phyloP scores from a whole-genome alignment of 35 echinoderm and acorn worm genomes.

The Holothuria glaberrima region DNA sequence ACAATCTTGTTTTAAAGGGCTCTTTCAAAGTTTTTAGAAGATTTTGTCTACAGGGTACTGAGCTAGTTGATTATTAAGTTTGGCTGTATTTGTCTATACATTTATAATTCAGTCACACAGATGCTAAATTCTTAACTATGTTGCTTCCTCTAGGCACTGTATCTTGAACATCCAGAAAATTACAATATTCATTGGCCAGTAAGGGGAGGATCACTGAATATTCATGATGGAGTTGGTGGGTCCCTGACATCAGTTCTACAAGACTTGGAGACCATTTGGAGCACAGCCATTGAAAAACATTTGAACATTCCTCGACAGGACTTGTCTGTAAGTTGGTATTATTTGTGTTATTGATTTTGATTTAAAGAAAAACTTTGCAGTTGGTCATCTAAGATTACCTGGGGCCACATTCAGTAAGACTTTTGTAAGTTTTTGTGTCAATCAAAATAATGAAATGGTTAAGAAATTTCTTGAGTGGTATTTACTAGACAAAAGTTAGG shows the following conservation, averaged over 20 bases:
- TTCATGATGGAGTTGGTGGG: conserved; percentile 79
- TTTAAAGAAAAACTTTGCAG: not conserved
- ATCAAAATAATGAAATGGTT: too few relatives aligned
- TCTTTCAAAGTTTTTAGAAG: too few relatives aligned
- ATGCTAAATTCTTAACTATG: not conserved
- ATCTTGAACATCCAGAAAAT: conserved; percentile 63
- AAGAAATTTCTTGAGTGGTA: too few relatives aligned
- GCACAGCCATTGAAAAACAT: conserved; percentile 67
- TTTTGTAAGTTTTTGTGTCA: too few relatives aligned
- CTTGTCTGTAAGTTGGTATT: conserved; percentile 69
- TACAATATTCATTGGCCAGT: conserved; percentile 93
- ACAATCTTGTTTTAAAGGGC: too few relatives aligned
- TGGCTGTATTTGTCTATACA: not conserved
- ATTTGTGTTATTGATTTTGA: not conserved
- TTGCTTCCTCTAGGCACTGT: conserved; percentile 74
- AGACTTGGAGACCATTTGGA: conserved; percentile 86
- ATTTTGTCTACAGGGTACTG: too few relatives aligned
- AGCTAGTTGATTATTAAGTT: too few relatives aligned
- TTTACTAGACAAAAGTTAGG: too few relatives aligned
- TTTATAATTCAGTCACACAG: not conserved
- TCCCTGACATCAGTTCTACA: conserved; percentile 81
- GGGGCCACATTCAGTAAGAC: too few relatives aligned
- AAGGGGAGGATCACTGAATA: conserved; percentile 74
- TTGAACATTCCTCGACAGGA: conserved; percentile 88
- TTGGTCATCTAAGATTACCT: too few relatives aligned